These are phyloP conservation scores for Vanessa tameamea DNA, from an alignment of 1,140 invertebrate genomes.

Conservation along the genomic window DNA sequence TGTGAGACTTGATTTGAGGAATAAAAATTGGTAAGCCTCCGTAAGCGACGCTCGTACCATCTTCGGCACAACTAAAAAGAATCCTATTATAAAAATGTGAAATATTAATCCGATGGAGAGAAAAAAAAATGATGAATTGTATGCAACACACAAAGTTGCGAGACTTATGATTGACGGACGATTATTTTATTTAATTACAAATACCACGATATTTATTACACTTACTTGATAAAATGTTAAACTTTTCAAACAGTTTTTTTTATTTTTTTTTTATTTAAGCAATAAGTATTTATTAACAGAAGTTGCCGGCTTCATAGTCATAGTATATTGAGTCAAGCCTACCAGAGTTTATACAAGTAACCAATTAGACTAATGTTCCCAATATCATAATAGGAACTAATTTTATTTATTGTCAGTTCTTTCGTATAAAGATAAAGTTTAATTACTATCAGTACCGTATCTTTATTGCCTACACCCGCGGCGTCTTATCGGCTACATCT, in stretches of 20 bases:
- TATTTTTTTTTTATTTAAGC: not conserved
- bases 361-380: slow-evolving; percentile 29
- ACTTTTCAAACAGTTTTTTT: no score
- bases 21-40: not conserved
- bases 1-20: slow-evolving; percentile 20
- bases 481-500: slow-evolving; percentile 55
- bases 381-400: slow-evolving; percentile 30
- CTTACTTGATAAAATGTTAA: no score
- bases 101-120: no score
- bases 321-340: not conserved
- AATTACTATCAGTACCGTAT: slow-evolving; percentile 57
- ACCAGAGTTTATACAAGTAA: slow-evolving; percentile 19
- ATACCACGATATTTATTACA: no score
- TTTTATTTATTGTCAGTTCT: slow-evolving; percentile 40
- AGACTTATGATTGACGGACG: no score
- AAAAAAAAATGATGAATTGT: no score
- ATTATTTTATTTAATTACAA: no score
- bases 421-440: slow-evolving; percentile 53
- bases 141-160: no score
- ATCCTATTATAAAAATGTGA: no score
- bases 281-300: not conserved
- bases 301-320: not conserved
- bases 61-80: not conserved
- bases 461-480: slow-evolving; percentile 58
- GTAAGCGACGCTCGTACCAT: not conserved